Evolutionary conservation across 2,888 invertebrate genomes (phyloP).

Genomic region (Eupithecia abbreviata): DNA sequence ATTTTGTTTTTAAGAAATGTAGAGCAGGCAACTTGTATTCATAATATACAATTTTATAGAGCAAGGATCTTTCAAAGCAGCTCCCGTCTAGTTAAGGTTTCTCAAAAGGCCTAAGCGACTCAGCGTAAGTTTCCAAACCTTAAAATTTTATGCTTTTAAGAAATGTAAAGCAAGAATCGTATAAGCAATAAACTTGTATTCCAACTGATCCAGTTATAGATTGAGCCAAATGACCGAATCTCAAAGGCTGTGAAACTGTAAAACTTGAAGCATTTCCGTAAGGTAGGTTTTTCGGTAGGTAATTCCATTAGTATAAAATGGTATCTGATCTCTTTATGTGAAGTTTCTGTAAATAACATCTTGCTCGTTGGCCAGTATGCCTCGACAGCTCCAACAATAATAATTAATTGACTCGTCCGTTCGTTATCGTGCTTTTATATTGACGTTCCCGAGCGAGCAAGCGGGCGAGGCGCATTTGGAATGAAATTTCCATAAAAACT

Average conservation of each 20-base stretch:
- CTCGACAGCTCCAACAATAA: conserved; percentile 82
- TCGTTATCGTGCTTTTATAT: conserved; percentile 84
- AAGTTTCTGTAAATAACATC: conserved; percentile 60
- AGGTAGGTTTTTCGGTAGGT: background rate
- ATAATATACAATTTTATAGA: background rate
- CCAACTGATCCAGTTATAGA: conserved; percentile 2
- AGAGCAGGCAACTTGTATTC: background rate
- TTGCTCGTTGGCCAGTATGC: conserved; percentile 69
- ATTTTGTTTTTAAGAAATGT: background rate
- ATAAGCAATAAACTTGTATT: background rate
- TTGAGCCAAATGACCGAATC: conserved; percentile 6
- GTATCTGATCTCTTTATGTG: conserved; percentile 5
- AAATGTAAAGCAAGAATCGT: background rate
- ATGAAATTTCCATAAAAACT: conserved; percentile 85
- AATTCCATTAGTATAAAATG: background rate
- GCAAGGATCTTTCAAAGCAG: background rate
- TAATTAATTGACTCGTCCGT: conserved; percentile 84
- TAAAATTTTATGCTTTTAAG: background rate
- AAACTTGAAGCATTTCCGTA: background rate
- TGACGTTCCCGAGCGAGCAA: conserved; percentile 80
- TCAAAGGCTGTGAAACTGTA: background rate
- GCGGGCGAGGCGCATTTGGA: conserved; percentile 82
- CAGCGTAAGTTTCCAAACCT: background rate
- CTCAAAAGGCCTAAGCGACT: background rate
- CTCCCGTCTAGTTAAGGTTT: background rate